These are phyloP conservation scores for Maniola jurtina DNA, from an alignment of 1,140 invertebrate genomes.

Conservation along the genomic window DNA sequence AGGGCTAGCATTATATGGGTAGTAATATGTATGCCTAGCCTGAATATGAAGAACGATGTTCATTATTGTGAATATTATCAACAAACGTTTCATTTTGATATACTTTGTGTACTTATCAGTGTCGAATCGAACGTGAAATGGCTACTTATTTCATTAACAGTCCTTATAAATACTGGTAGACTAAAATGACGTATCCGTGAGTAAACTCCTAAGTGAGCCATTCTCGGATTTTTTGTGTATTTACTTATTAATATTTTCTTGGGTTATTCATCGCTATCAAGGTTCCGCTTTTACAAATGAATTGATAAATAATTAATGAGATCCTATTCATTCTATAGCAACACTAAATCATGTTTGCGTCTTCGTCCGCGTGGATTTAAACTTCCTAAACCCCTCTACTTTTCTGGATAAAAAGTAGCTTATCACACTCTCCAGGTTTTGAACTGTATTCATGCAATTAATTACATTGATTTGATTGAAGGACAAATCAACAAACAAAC, in stretches of 20 bases:
- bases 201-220: constrained; percentile 4
- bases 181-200: constrained; percentile 14
- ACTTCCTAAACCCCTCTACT: no score
- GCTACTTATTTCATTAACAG: constrained; percentile 8
- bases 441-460: no score
- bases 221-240: constrained; percentile 10
- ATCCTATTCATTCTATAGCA: neutral
- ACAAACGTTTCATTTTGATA: constrained; percentile 4
- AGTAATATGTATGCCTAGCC: constrained; percentile 22
- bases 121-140: constrained; percentile 18
- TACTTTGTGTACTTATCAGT: neutral
- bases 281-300: neutral
- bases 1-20: constrained; percentile 32
- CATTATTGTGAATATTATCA: neutral
- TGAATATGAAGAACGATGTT: neutral
- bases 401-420: no score
- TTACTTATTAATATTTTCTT: neutral
- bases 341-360: no score
- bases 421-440: no score
- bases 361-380: no score
- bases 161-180: constrained; percentile 22
- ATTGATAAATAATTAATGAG: neutral
- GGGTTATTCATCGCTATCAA: neutral
- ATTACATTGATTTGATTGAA: no score
- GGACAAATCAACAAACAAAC: no score